Base-by-base conservation (phyloP, 2,888 invertebrate species). In the Pseudanteris insignis region DNA sequence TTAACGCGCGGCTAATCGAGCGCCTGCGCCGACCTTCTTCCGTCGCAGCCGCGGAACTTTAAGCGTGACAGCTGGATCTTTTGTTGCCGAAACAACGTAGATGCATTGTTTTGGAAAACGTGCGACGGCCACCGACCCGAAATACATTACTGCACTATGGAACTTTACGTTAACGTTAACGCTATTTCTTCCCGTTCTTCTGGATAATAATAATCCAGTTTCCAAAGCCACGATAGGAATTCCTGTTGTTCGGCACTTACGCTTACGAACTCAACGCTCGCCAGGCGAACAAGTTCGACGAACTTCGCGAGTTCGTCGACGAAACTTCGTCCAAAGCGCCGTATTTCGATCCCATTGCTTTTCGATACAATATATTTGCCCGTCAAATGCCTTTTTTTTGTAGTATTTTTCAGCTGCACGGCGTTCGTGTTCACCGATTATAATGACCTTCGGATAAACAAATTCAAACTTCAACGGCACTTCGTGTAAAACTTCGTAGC, bases 161-260 rank as follows among this genome's bases (percentile, higher is more conserved):
- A 43, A 63, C 58, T 64, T 46, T 33, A 38, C 46, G 30, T 48
- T 58, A 47, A 43, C 59, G 57, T 64, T 46, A 32, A 38, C 46
- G 30, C 44, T 58, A 61, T 60, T 61, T 54, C 43, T 48, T 61
- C 46, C 51, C 38, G 13, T 18, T 26, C 55, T 58, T 40, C 46
- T 37, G 18, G 51, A 64, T 60, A 64, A 63, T 64, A 64, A 60
- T 64, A 60, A 64, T 60, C 59, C 57, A 60, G 60, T 64, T 60
- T 51, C 48, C 26, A 57, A 58, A 50, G 41, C 54, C 36, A 24
- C 44, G 50, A 59, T 47, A 54, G 55, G 55, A 63, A 63, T 59
- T 55, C 26, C 48, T 32, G 54, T 47, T 54, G 54, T 54, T 51
- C 54, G 54, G 50, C 58, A 59, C 54, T 58, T 50, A 55, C 34